Evolutionary conservation across 23 tunicate genomes (phyloP), one percentile per base, ranked within the genome.

Genomic region (Phallusia fumigata): DNA sequence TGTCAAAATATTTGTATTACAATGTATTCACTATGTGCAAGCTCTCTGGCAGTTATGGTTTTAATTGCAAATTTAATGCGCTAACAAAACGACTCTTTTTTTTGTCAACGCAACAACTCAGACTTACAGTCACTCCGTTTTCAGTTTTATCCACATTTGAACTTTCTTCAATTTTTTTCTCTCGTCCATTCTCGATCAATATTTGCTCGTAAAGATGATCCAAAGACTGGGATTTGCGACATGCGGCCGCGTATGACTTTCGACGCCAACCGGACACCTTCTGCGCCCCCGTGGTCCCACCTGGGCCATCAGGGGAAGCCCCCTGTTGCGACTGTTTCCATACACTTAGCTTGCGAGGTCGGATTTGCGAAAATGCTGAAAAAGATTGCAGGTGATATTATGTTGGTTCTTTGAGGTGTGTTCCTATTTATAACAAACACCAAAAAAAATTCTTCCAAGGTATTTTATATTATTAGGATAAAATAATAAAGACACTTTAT

Each of bases 131-230:
- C 3, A 1, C 3, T 74, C 77, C 77, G 77, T 19, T 33, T 74
- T 74, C 40, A 21, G 69, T 24, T 24, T 58, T 58, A 11, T 21
- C 69, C 28, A 21, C 69, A 40, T 40, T 40, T 11, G 6, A 5
- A 26, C 8, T 18, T 47, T 79, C 51, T 6, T 28, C 74, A 26
- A n/a, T 35, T 36, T 32, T 22, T 30, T 76, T 45, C 82, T 53
- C 53, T 19, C 52, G 28, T 31, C 53, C 76, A 74, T 78, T 85
- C 33, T 85, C 84, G 28, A 52, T 33, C 2, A 78, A 28, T 15
- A 34, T 44, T n/a, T 65, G 90, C 76, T 88, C 92, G 52, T 88
- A 88, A 19, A 88, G 31, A 74, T 88, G 92, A 83, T 88, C 92
- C 36, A 83, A 49, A 12, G 92, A 88, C 47, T 88, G 92, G 2